Percentiles rank a stretch among this genome's conserved stretches.
Evolutionary conservation across 2,797 vertebrate genomes (phyloP).

Genomic region (Cossypha heuglini): DNA sequence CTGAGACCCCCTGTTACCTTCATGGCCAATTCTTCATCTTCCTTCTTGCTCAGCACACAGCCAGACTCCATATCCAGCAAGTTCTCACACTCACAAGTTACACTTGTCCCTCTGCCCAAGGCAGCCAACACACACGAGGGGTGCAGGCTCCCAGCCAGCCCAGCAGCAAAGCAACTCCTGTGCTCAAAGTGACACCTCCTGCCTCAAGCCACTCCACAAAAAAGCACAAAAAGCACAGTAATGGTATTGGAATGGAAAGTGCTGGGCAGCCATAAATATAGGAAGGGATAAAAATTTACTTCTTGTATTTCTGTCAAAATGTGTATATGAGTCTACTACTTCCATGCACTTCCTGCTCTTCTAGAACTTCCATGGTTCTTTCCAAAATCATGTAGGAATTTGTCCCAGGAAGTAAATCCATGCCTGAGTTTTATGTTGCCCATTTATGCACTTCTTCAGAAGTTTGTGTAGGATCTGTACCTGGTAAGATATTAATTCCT

Average conservation of each 20-base stretch:
- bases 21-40: neutral
- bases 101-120: neutral
- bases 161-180: neutral
- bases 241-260: neutral
- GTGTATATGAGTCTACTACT: neutral
- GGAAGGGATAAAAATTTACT: neutral
- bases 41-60: neutral
- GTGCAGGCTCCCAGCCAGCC: neutral
- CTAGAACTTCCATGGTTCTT: neutral
- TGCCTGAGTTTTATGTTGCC: neutral
- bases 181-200: neutral
- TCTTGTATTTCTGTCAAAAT: neutral
- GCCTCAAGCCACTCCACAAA: neutral
- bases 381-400: neutral
- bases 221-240: neutral
- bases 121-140: fast-evolving
- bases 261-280: neutral
- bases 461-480: neutral
- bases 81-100: neutral
- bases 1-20: neutral
- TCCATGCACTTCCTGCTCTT: neutral
- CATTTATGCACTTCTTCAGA: neutral
- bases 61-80: neutral
- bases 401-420: neutral
- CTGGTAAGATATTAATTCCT: slow-evolving; percentile 11